Evolutionary conservation across 2,113 vertebrate species (phyloP).

Genomic region (Ploceus nigricollis): DNA sequence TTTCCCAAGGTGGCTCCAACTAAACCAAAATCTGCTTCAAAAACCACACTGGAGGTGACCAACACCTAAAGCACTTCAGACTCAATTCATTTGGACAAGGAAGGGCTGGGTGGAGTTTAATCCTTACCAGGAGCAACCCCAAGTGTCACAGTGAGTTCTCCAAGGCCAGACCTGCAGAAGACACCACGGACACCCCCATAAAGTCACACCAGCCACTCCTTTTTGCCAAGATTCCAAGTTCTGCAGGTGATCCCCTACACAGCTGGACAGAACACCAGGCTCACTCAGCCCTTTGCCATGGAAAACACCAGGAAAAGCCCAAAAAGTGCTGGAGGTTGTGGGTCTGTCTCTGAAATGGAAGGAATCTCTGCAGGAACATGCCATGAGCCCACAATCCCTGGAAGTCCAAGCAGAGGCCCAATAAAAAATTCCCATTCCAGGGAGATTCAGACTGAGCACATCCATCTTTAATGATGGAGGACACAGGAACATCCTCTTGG

Average conservation of each 20-base stretch:
- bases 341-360: background rate
- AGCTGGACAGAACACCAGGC: accelerated
- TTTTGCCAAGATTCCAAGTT: background rate
- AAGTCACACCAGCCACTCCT: background rate
- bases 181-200: background rate
- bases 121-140: too few relatives aligned
- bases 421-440: background rate
- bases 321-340: background rate
- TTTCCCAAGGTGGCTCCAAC: background rate
- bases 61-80: background rate
- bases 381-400: accelerated
- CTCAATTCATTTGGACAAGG: background rate
- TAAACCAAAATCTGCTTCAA: background rate
- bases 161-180: background rate
- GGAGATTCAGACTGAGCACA: background rate
- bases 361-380: accelerated
- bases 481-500: accelerated
- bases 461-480: background rate
- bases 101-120: background rate
- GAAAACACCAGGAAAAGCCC: background rate
- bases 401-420: background rate
- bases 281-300: background rate
- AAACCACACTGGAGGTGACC: background rate
- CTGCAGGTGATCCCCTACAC: background rate
- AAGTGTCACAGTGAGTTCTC: background rate